Evolutionary conservation across 2,888 invertebrate genomes (phyloP).

Genomic region (Lottia gigantea): DNA sequence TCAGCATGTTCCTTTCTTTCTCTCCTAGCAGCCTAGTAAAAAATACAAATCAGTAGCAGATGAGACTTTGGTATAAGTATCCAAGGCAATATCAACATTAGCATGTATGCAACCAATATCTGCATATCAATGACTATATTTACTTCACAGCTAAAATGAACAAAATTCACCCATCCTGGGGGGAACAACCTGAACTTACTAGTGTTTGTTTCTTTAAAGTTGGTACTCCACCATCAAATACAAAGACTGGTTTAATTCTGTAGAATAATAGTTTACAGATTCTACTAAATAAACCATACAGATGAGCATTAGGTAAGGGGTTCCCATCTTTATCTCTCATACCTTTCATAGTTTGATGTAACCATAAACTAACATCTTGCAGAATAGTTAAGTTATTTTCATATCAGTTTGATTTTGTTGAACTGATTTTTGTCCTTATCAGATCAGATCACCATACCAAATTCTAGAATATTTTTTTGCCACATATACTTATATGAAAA

Average conservation of each 20-base stretch:
- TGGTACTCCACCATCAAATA: conserved; percentile 97
- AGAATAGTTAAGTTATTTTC: too few relatives aligned
- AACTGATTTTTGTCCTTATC: too few relatives aligned
- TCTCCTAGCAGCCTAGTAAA: conserved; percentile 78
- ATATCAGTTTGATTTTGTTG: too few relatives aligned
- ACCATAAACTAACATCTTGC: conserved; percentile 97
- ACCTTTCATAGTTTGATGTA: conserved; percentile 96
- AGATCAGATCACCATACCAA: too few relatives aligned
- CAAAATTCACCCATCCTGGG: too few relatives aligned
- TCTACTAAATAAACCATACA: conserved; percentile 91
- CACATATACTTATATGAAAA: too few relatives aligned
- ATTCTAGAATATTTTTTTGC: too few relatives aligned
- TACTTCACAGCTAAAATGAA: too few relatives aligned
- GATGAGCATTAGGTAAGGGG: conserved; percentile 84
- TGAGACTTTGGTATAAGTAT: too few relatives aligned
- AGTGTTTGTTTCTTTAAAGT: conserved; percentile 91
- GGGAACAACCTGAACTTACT: conserved; percentile 72
- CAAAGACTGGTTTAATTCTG: conserved; percentile 95
- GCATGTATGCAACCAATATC: too few relatives aligned
- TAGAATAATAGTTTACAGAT: conserved; percentile 96
- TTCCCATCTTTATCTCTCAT: conserved; percentile 85
- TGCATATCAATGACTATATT: too few relatives aligned
- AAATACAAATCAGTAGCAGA: background rate
- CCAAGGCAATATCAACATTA: too few relatives aligned
- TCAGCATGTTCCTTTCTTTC: conserved; percentile 77